phyloP scores from a whole-genome alignment of 2,888 invertebrate genomes.

The Nymphalis urticae region DNA sequence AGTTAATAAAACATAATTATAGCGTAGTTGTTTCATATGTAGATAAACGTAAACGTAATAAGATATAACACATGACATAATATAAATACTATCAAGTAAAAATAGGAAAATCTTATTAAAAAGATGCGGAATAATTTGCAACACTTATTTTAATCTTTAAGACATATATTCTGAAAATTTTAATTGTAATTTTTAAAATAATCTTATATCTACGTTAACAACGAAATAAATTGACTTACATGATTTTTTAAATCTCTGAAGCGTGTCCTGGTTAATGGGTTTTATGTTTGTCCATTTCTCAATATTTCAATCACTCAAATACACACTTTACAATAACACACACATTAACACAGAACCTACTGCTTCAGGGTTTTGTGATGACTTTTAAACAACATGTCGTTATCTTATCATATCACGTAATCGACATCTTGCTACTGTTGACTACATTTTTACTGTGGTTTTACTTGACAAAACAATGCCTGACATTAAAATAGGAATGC shows the following conservation, averaged over 20 bases:
- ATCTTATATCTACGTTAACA: neutral
- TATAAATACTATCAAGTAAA: too few relatives aligned
- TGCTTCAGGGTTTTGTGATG: conserved; percentile 10
- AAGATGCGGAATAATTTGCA: too few relatives aligned
- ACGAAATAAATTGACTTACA: neutral
- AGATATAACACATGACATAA: too few relatives aligned
- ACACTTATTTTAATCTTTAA: too few relatives aligned
- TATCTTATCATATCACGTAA: conserved; percentile 34
- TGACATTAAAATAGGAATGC: neutral
- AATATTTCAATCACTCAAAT: neutral
- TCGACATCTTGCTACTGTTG: conserved; percentile 24
- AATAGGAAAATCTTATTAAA: too few relatives aligned
- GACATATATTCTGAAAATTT: too few relatives aligned
- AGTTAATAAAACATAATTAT: too few relatives aligned
- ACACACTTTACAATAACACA: neutral
- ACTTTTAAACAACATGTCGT: conserved; percentile 19
- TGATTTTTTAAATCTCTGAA: neutral
- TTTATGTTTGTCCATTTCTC: neutral
- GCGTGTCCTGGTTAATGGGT: neutral
- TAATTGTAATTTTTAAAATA: too few relatives aligned
- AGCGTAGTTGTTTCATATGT: too few relatives aligned
- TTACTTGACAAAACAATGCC: neutral
- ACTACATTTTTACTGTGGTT: conserved; percentile 4
- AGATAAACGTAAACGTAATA: too few relatives aligned
- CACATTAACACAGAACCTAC: neutral